A percentile compares a stretch with the other conserved stretches of the same genome.
Conservation (phyloP, 2,797 vertebrate genomes). For the Centropyge bicolor region DNA sequence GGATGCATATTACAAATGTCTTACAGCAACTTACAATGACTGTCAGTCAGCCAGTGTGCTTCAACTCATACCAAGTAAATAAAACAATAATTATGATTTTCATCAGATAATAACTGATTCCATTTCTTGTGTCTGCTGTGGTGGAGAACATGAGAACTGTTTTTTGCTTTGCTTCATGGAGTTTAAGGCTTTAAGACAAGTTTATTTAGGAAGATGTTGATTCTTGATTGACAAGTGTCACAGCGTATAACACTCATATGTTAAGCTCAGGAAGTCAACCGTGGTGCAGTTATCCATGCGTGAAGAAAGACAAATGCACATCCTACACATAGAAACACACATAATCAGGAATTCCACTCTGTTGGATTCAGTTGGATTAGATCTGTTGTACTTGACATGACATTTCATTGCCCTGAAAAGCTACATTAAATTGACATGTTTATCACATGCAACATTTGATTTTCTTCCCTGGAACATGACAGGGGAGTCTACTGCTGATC, state of each 20-base stretch:
- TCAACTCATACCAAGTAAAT: no score
- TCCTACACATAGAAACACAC: conserved; percentile 3
- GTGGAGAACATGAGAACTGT: not conserved
- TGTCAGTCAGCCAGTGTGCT: no score
- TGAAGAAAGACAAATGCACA: conserved; percentile 30
- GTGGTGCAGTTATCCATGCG: conserved; percentile 9
- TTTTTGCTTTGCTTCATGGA: not conserved
- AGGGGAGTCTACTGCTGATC: conserved; percentile 31
- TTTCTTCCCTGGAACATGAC: not conserved
- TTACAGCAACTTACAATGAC: no score
- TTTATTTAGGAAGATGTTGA: not conserved
- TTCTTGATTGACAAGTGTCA: conserved; percentile 1
- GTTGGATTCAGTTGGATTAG: conserved; percentile 29
- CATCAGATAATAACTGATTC: not conserved
- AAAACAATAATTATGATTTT: no score
- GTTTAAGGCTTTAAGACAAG: no score
- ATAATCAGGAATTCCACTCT: conserved; percentile 66
- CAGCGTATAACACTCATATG: not conserved
- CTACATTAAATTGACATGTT: conserved; percentile 27
- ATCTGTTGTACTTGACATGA: conserved; percentile 28
- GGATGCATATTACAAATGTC: no score
- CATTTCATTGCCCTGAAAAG: conserved; percentile 4
- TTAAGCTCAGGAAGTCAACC: not conserved
- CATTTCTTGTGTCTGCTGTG: not conserved
- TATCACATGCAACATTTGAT: conserved; percentile 16